phyloP scores from a whole-genome alignment of 2,113 vertebrate species.

The Thymallus thymallus region DNA sequence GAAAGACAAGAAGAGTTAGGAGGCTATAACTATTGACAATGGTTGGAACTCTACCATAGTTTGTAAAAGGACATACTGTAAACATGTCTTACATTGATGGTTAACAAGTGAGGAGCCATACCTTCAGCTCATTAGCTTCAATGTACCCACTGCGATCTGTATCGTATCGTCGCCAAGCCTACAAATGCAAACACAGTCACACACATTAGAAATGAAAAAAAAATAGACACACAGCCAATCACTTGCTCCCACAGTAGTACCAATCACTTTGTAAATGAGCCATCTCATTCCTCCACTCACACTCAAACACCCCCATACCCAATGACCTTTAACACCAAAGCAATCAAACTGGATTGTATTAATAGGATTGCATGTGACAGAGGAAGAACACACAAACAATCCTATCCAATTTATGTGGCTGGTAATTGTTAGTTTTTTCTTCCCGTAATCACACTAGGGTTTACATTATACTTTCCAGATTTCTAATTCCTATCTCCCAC shows the following conservation, averaged over 20 bases:
- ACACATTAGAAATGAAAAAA: not conserved
- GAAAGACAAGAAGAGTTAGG: no score
- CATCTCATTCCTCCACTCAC: no score
- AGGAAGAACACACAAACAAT: not conserved
- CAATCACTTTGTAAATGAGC: no score
- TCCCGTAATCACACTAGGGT: conserved; percentile 35
- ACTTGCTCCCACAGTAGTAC: no score
- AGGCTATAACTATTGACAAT: no score
- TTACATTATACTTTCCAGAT: conserved; percentile 30
- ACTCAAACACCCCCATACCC: no score
- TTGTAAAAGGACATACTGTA: no score
- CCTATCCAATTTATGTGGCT: no score
- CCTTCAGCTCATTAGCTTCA: conserved; percentile 96
- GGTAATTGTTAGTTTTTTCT: not conserved
- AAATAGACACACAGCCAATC: not conserved
- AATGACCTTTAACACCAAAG: no score
- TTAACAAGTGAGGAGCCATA: conserved; percentile 54
- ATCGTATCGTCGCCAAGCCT: conserved; percentile 95
- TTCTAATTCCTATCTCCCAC: conserved; percentile 14
- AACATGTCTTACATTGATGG: no score
- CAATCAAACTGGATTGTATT: no score
- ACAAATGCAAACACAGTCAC: conserved; percentile 22
- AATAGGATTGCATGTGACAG: not conserved
- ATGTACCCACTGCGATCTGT: conserved; percentile 96
- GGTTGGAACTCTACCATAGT: no score